Evolutionary conservation across 1,140 invertebrate genomes (phyloP).

Genomic region (Drosophila pruinosa): DNA sequence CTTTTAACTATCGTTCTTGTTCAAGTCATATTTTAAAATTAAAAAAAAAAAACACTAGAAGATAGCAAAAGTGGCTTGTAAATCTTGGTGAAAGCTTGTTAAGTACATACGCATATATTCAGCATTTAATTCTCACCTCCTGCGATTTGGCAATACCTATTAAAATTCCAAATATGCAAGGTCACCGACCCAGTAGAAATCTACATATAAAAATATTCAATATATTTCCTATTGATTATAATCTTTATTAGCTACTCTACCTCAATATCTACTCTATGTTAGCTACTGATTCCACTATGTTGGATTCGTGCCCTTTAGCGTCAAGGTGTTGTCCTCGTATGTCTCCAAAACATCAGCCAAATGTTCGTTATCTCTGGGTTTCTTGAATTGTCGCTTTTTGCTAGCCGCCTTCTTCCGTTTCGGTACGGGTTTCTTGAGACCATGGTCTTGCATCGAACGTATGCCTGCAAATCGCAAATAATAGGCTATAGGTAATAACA

Average conservation of each 20-base stretch:
- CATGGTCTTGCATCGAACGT: slow-evolving; percentile 93
- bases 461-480: slow-evolving; percentile 84
- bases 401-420: slow-evolving; percentile 90
- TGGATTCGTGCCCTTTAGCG: slow-evolving; percentile 75
- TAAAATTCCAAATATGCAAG: neutral
- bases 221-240: neutral
- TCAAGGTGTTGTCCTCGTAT: slow-evolving; percentile 86
- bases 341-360: slow-evolving; percentile 91
- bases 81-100: slow-evolving; percentile 38
- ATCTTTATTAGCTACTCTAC: neutral
- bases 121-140: neutral
- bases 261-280: neutral
- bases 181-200: neutral
- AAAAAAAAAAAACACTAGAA: slow-evolving; percentile 19
- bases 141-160: neutral
- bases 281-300: slow-evolving; percentile 42
- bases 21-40: slow-evolving; percentile 58
- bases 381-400: slow-evolving; percentile 90
- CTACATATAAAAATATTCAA: neutral
- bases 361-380: slow-evolving; percentile 93
- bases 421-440: slow-evolving; percentile 88
- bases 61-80: slow-evolving; percentile 38
- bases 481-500: neutral
- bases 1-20: slow-evolving; percentile 56
- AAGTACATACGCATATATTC: neutral